Conservation (phyloP, 2,113 vertebrate species). For the Apus apus region DNA sequence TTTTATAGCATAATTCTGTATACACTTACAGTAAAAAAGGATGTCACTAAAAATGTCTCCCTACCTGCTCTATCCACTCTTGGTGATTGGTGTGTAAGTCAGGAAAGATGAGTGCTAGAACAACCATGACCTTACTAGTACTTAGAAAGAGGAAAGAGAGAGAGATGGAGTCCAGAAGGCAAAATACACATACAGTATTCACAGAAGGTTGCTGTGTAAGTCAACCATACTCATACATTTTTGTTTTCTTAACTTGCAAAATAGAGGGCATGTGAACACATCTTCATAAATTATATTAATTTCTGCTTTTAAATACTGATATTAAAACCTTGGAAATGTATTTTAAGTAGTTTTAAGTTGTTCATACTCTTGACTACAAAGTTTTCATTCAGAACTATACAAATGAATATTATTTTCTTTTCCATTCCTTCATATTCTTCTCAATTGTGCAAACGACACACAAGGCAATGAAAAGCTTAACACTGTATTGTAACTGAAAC, state of each 20-base stretch:
- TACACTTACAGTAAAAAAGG: background rate
- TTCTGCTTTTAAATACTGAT: background rate
- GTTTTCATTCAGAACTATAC: background rate
- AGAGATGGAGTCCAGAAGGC: background rate
- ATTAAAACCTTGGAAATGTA: background rate
- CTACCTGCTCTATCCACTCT: background rate
- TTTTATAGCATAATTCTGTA: background rate
- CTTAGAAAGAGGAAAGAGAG: background rate
- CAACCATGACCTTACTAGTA: background rate
- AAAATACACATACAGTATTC: background rate
- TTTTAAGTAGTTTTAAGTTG: background rate
- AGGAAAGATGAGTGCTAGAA: background rate
- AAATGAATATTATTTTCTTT: background rate
- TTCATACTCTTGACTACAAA: background rate
- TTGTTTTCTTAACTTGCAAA: background rate
- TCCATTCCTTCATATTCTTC: background rate
- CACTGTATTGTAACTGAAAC: background rate
- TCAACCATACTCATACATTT: background rate
- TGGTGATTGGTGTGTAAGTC: background rate
- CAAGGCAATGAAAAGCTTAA: background rate
- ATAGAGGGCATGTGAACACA: background rate
- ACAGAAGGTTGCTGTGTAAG: background rate
- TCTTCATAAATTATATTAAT: background rate
- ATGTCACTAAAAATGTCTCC: background rate
- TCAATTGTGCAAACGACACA: background rate